phyloP scores from a whole-genome alignment of 2,797 vertebrate genomes.

The Triplophysa yarkandensis region DNA sequence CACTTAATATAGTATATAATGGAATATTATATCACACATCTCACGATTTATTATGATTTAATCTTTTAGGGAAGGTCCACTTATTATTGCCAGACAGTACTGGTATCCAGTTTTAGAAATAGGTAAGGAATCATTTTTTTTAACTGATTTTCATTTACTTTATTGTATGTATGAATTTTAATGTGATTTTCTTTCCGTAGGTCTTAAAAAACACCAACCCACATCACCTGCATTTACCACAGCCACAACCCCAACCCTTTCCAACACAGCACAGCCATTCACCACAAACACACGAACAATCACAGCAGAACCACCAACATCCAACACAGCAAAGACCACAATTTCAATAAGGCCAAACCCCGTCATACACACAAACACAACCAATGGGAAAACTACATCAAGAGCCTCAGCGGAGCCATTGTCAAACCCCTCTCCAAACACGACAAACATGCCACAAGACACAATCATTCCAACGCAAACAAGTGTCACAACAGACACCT shows the following conservation, averaged over 20 bases:
- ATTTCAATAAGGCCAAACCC: not conserved
- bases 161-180: not conserved
- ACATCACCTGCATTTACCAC: constrained; percentile 15
- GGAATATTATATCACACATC: too few species aligned
- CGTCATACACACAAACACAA: not conserved
- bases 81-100: constrained; percentile 43
- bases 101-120: constrained; percentile 46
- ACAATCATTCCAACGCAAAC: not conserved
- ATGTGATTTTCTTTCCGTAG: not conserved
- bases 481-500: not conserved
- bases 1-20: too few species aligned
- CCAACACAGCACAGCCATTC: not conserved
- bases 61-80: constrained; percentile 39
- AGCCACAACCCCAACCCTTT: constrained; percentile 6
- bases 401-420: not conserved
- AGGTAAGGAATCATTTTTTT: constrained; percentile 33
- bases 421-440: not conserved
- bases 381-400: not conserved
- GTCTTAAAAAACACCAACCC: not conserved
- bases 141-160: not conserved
- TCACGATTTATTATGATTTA: too few species aligned
- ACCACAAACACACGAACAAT: not conserved
- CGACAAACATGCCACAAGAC: not conserved
- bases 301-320: not conserved
- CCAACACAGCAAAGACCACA: constrained; percentile 3